Evolutionary conservation across 1,140 invertebrate species (phyloP).

Genomic region (Euura saliciscinereae): DNA sequence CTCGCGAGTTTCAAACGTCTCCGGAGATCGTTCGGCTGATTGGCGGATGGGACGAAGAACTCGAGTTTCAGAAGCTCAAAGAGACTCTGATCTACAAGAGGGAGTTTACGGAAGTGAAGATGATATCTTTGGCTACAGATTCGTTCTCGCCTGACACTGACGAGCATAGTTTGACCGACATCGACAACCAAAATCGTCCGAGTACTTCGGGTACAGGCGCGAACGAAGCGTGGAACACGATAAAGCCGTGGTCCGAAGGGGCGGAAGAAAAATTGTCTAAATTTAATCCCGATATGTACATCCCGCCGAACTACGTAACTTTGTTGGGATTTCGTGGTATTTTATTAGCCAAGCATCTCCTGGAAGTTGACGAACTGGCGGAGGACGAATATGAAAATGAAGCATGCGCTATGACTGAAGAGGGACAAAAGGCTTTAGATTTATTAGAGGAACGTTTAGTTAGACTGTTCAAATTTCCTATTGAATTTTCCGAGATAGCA

Average conservation of each 20-base stretch:
- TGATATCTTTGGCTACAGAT: no score
- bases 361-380: neutral
- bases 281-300: neutral
- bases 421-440: conserved; percentile 33
- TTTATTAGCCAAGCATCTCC: conserved; percentile 19
- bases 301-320: conserved; percentile 37
- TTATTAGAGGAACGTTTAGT: conserved; percentile 43
- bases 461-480: conserved; percentile 48
- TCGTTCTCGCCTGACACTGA: neutral
- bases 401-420: conserved; percentile 21
- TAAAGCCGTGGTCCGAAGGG: neutral
- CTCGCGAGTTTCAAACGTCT: conserved; percentile 24
- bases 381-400: conserved; percentile 3
- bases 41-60: conserved; percentile 20
- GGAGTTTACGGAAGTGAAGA: conserved; percentile 14
- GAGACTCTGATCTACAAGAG: neutral
- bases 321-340: conserved; percentile 36
- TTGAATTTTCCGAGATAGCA: conserved; percentile 21
- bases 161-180: neutral
- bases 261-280: conserved; percentile 8
- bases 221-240: neutral
- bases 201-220: neutral
- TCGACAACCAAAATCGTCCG: neutral
- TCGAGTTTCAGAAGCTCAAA: conserved; percentile 35
- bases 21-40: conserved; percentile 13